These are phyloP conservation scores for Perca fluviatilis DNA, from an alignment of 2,113 vertebrate species.

Conservation along the genomic window DNA sequence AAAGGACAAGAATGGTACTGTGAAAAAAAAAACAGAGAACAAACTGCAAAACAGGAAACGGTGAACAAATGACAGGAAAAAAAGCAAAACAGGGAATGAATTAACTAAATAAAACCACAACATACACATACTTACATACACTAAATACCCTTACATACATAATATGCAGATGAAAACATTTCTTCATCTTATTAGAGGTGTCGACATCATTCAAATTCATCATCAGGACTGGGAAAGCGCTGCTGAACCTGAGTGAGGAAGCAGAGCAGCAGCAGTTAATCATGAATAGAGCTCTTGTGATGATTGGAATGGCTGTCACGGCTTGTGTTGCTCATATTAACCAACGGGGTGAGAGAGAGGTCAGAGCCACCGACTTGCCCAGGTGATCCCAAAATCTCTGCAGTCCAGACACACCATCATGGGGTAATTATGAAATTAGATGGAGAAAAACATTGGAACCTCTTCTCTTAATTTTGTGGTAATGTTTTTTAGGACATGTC, in stretches of 20 bases:
- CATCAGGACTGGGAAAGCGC: constrained; percentile 18
- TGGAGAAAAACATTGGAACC: constrained; percentile 16
- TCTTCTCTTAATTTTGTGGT: not conserved
- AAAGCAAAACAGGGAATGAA: too few species aligned
- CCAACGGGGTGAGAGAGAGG: constrained; percentile 65
- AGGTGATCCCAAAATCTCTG: constrained; percentile 39
- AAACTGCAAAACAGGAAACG: too few species aligned
- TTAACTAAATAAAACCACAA: too few species aligned
- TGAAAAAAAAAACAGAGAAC: too few species aligned
- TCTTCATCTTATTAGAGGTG: not conserved
- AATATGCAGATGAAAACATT: not conserved
- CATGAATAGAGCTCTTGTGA: constrained; percentile 64
- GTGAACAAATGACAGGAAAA: too few species aligned
- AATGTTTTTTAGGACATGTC: constrained; percentile 27
- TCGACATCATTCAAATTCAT: constrained; percentile 2
- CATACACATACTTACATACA: not conserved
- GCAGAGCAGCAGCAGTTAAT: constrained; percentile 29
- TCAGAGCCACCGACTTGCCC: constrained; percentile 25
- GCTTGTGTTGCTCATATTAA: constrained; percentile 42
- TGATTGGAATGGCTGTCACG: constrained; percentile 59
- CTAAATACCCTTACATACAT: not conserved
- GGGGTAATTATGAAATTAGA: constrained; percentile 21
- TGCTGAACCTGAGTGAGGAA: constrained; percentile 17
- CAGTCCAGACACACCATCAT: not conserved
- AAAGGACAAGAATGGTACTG: too few species aligned